These are phyloP conservation scores for Myotis myotis DNA, from an alignment of 2,797 vertebrate species.

Conservation along the genomic window DNA sequence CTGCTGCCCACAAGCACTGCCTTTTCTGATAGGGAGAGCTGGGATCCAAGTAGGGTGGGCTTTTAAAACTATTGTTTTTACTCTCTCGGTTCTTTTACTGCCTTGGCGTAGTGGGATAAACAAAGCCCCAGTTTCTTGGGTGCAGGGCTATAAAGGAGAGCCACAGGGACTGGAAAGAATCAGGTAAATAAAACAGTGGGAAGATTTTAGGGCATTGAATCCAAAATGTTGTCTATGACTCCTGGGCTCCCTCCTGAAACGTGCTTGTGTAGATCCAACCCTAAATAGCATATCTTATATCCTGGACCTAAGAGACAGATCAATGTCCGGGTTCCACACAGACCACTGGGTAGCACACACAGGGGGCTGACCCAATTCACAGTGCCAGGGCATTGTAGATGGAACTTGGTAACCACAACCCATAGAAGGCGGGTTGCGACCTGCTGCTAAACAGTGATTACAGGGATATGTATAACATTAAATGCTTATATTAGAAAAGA, in stretches of 20 bases:
- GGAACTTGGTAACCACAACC: neutral
- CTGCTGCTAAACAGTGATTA: neutral
- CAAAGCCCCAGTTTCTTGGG: neutral
- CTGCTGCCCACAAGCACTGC: neutral
- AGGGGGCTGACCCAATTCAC: neutral
- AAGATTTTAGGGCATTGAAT: neutral
- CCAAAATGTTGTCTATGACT: neutral
- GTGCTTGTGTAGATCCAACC: neutral
- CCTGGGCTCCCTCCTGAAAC: neutral
- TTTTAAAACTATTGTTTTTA: neutral
- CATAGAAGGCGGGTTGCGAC: neutral
- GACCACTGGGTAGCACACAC: neutral
- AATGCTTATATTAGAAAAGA: neutral
- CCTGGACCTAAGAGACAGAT: neutral
- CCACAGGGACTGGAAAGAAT: neutral
- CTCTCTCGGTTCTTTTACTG: neutral
- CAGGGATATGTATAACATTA: neutral
- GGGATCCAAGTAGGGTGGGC: neutral
- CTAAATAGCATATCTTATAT: neutral
- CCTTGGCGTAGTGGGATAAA: neutral
- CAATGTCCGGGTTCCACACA: neutral
- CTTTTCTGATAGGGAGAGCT: neutral
- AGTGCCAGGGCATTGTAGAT: neutral
- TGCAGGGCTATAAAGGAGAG: neutral
- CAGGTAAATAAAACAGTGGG: neutral